Evolutionary conservation across 2,888 invertebrate species (phyloP).

Genomic region (Meloe dianella): DNA sequence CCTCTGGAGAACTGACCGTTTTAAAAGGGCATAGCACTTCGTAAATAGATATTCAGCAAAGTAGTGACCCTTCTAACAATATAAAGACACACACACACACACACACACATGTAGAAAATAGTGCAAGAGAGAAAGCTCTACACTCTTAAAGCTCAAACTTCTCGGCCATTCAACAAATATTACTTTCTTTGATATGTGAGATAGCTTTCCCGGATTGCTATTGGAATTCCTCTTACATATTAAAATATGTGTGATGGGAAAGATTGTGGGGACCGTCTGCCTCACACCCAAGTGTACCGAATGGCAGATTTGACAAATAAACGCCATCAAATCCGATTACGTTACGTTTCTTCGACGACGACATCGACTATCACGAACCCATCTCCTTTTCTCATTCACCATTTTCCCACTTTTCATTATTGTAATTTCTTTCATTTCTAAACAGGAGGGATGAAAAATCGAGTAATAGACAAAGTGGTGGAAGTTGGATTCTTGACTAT

Average conservation of each 20-base stretch:
- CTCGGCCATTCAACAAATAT: slow-evolving; percentile 57
- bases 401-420: slow-evolving; percentile 39
- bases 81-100: slow-evolving; percentile 7
- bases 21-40: slow-evolving; percentile 57
- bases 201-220: slow-evolving; percentile 52
- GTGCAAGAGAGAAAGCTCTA: slow-evolving; percentile 8
- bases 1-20: slow-evolving; percentile 59
- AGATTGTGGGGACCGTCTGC: slow-evolving; percentile 28
- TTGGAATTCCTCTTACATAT: slow-evolving; percentile 52
- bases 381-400: slow-evolving; percentile 27
- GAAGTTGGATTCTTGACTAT: slow-evolving; percentile 8
- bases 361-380: slow-evolving; percentile 25
- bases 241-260: slow-evolving; percentile 38
- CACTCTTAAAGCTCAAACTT: slow-evolving; percentile 18
- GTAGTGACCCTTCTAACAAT: slow-evolving; percentile 44
- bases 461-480: slow-evolving; percentile 1
- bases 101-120: not conserved
- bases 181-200: slow-evolving; percentile 60
- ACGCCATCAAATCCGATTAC: slow-evolving; percentile 44
- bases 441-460: slow-evolving; percentile 8
- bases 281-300: slow-evolving; percentile 13
- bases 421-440: slow-evolving; percentile 36
- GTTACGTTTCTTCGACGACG: slow-evolving; percentile 24
- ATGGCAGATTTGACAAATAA: slow-evolving; percentile 37
- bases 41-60: slow-evolving; percentile 55